Base-by-base conservation (phyloP, 2,113 vertebrate species). In the Notechis scutatus region DNA sequence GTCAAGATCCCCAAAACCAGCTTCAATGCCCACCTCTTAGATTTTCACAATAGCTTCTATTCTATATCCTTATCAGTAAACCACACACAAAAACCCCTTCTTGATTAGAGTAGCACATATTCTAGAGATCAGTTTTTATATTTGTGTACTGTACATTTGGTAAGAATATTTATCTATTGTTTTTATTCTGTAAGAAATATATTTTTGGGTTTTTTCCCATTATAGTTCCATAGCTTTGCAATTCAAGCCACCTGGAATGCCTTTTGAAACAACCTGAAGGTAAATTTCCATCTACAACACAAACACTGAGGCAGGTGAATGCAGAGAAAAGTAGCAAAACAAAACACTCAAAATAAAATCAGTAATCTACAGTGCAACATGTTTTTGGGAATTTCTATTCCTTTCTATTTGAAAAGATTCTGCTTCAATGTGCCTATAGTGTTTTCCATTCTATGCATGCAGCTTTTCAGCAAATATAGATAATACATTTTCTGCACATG, bases 251-350 rank as follows among this genome's bases (percentile, higher is more conserved):
- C 97, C 15, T 96, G 98, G 69, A 97, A 97, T 24, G 93, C 98
- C 98, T 47, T 93, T 98, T 88, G 96, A 81, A 39, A 87, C 97
- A 98, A 61, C 98, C 98, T 93, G 97, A 97, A 93, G 59, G 59
- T 29, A 97, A 96, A 59, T 98, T 94, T 95, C 94, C 95, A n/a
- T 95, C 96, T 74, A 95, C 96, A 0, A 96, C 96, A 42, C 96
- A 97, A n/a, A 96, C 98, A 91, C 95, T 98, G 11, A 98, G 98
- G 90, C 98, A 98, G 98, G 98, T 98, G 95, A 92, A 92, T 92
- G 21, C 3, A 55, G 23, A 64, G 50, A 8, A 74, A 50, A 29
- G 50, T 81, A 81, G 74, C 74, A 81, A 29, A 18, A 9, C 5
- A 20, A 47, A 87, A 11, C 2, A 12, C n/a, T 88, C 50, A 7